Conservation (phyloP, 2,797 vertebrate genomes). For the Liasis olivaceus region DNA sequence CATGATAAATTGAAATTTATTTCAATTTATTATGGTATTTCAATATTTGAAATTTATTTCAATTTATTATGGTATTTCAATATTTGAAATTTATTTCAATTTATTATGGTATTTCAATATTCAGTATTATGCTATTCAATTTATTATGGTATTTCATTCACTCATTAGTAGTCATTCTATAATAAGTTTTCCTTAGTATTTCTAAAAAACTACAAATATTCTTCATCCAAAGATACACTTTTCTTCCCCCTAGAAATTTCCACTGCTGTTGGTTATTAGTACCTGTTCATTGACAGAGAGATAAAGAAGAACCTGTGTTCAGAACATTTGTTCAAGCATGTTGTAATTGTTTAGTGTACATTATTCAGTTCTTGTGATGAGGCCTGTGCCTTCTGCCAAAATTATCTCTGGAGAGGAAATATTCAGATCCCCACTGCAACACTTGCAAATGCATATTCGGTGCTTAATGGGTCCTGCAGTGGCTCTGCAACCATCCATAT, state of each 20-base stretch:
- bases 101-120: too few relatives aligned
- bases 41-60: too few relatives aligned
- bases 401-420: background rate
- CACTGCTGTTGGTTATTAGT: background rate
- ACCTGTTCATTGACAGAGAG: background rate
- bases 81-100: too few relatives aligned
- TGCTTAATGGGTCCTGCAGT: background rate
- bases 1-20: background rate
- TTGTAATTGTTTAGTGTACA: background rate
- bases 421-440: background rate
- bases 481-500: background rate
- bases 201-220: background rate
- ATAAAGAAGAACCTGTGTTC: background rate
- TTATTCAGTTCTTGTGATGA: constrained; percentile 16
- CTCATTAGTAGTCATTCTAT: background rate
- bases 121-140: too few relatives aligned
- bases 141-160: background rate
- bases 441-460: background rate
- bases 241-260: background rate
- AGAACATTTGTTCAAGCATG: background rate
- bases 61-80: too few relatives aligned
- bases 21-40: too few relatives aligned
- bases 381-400: background rate
- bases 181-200: background rate
- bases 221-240: background rate